Evolutionary conservation across 2,113 vertebrate genomes (phyloP), one percentile per base, ranked within the genome.

Genomic region (Haliaeetus leucogaster): DNA sequence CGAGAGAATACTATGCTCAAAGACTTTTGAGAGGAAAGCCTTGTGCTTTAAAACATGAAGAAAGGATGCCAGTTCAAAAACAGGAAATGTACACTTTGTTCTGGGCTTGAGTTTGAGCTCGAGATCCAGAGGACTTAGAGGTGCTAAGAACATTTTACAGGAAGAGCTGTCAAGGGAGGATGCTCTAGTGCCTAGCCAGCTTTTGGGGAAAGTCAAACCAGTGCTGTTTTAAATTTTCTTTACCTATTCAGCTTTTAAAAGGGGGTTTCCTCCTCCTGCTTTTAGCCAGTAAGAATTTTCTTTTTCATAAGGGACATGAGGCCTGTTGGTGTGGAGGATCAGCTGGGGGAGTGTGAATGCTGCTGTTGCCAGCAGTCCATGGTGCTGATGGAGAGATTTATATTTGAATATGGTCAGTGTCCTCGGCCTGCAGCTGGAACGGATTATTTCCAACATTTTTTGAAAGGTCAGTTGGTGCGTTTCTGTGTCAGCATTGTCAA

Each of bases 361-460:
- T 91, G 71, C 27, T 78, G 63, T 90, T 95, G 91, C 96, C 87
- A 95, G 67, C 50, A 88, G 89, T 96, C 96, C 82, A 83, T 94
- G 96, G 82, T 97, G 85, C 94, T 97, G 95, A 96, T 94, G 93
- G 63, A 93, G 95, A 93, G 95, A 97, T 96, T 97, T 97, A 96
- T 96, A 82, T 78, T 80, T 73, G 86, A 96, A 79, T 94, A 88
- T 95, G 96, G 97, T 94, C 96, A 97, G 90, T 97, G 94, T 97
- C 96, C 89, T 96, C 55, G 10, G 82, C 40, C 66, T 90, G 82
- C 96, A 97, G 96, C 96, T 97, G 97, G 95, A 97, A 97, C 3
- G 76, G 94, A 97, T 97, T 97, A 96, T 93, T 97, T 97, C 94
- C 96, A 97, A 91, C 94, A 93, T 97, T 96, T 97, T 95, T 95